Evolutionary conservation across 2,113 vertebrate species (phyloP).

Genomic region (Sinocyclocheilus anophthalmus): DNA sequence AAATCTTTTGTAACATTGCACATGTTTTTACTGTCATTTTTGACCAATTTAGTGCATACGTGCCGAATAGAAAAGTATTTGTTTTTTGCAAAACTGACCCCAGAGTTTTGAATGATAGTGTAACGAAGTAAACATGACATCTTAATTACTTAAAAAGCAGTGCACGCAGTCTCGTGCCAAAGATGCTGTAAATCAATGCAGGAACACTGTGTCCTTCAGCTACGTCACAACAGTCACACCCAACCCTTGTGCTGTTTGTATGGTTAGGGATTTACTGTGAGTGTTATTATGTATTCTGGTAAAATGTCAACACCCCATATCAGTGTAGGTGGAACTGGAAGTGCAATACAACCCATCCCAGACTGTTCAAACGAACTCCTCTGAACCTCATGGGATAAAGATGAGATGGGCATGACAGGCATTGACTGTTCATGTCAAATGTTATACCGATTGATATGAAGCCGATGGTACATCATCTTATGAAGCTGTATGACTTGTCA

Average conservation of each 20-base stretch:
- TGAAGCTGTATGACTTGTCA: background rate
- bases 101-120: background rate
- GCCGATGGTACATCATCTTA: background rate
- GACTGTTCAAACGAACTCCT: background rate
- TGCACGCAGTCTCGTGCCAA: background rate
- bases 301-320: background rate
- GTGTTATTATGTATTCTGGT: background rate
- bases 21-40: too few relatives aligned
- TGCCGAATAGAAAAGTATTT: background rate
- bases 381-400: background rate
- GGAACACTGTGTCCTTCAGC: slow-evolving; percentile 34
- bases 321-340: background rate
- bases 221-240: background rate
- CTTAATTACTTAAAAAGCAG: background rate
- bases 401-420: too few relatives aligned
- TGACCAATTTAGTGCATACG: background rate
- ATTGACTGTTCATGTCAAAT: slow-evolving; percentile 2
- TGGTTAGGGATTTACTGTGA: background rate
- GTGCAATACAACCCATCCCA: background rate
- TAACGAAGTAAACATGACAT: too few relatives aligned
- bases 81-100: background rate
- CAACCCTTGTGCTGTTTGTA: background rate
- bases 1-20: background rate
- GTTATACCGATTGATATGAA: background rate
- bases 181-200: background rate